These are phyloP conservation scores for Brachionichthys hirsutus DNA, from an alignment of 2,113 vertebrate genomes.

Conservation along the genomic window DNA sequence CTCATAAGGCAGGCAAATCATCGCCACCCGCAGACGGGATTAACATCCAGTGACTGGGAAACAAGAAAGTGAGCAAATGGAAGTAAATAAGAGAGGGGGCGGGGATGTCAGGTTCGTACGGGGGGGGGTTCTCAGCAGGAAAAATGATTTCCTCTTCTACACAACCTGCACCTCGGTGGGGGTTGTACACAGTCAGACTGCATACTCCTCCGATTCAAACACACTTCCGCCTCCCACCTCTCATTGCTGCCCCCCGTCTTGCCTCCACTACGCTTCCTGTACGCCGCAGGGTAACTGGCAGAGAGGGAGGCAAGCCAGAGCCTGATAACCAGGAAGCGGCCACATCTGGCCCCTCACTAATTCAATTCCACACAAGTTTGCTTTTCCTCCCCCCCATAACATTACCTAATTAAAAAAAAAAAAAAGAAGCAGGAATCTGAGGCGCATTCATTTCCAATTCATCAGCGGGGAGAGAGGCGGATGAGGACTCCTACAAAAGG, in stretches of 20 bases:
- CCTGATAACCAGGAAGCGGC: constrained; percentile 65
- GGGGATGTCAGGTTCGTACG: constrained; percentile 46
- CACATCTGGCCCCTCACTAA: constrained; percentile 75
- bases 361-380: constrained; percentile 75
- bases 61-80: constrained; percentile 40
- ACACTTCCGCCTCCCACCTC: constrained; percentile 56
- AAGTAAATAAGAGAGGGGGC: constrained; percentile 13
- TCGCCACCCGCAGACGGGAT: constrained; percentile 4
- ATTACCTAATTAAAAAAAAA: constrained; percentile 78
- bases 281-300: constrained; percentile 46
- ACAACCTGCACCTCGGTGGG: constrained; percentile 63
- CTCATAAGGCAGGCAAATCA: constrained; percentile 25
- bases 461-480: constrained; percentile 64
- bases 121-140: constrained; percentile 61
- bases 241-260: constrained; percentile 15
- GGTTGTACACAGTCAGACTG: constrained; percentile 58
- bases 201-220: constrained; percentile 54
- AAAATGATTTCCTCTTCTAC: constrained; percentile 66
- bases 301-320: constrained; percentile 55
- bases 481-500: constrained; percentile 69
- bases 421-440: constrained; percentile 65
- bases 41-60: constrained; percentile 7
- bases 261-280: constrained; percentile 48
- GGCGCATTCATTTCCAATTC: constrained; percentile 71
- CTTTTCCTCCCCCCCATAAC: constrained; percentile 67